Evolutionary conservation across 2,888 invertebrate genomes (phyloP), one percentile per base, ranked within the genome.

Genomic region (Amphipyra berbera): DNA sequence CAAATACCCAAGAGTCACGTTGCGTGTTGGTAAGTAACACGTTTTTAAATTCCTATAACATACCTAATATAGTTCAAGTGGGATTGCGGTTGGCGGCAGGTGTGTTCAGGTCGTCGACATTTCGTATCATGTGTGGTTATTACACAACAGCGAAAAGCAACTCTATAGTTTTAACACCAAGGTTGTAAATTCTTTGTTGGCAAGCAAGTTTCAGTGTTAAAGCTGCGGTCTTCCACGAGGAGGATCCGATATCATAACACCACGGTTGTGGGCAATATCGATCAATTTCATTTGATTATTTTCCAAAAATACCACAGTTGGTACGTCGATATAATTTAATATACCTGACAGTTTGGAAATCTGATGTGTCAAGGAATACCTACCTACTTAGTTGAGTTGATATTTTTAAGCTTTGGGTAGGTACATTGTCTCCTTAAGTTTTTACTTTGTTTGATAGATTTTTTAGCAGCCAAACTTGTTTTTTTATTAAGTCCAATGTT

Each of bases 91-190:
- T 81, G 70, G 49, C 74, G 83, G 87, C 90, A 90, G 90, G 90
- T 90, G 90, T 82, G 81, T 78, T 42, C 84, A 85, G 90, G 90
- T 90, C 90, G 88, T 85, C 90, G 90, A 90, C 90, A 86, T 86
- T 86, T 78, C 81, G 80, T 81, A 83, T 79, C 82, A 81, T 82
- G 78, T 79, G 75, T 66, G 33, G 13, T 40, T 46, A 3, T 52
- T 57, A 27, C 2, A 6, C n/a, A 35, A 44, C 27, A 0, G 44
- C 37, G 12, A 83, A 76, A 62, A 45, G 12, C 3, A 60, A 67
- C 79, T 60, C 49, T 83, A 75, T 27, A 0, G 0, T 0, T 5
- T 2, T 3, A 0, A 0, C 0, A 0, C 13, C 67, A 79, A 42
- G 65, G 74, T 75, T 45, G 15, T 58, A 53, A 50, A 56, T 81